Conservation (phyloP, 1,140 invertebrate genomes). For the Cylas formicarius region DNA sequence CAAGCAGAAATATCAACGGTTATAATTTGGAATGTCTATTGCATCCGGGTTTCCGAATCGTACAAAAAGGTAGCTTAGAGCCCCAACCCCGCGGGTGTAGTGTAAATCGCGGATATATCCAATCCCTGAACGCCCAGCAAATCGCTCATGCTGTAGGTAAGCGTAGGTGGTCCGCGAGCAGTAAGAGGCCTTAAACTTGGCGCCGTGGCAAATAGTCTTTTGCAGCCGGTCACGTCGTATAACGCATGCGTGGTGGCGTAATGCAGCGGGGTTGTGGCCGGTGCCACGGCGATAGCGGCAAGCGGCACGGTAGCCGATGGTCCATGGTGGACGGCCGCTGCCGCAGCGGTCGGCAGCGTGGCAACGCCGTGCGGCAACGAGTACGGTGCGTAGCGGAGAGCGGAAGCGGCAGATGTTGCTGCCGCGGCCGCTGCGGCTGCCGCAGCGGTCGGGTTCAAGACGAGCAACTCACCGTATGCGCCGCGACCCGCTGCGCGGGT, state of each 20-base stretch:
- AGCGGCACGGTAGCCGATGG: conserved; percentile 36
- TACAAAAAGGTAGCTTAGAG: conserved; percentile 41
- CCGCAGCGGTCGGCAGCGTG: conserved; percentile 42
- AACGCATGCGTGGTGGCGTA: conserved; percentile 40
- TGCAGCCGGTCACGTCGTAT: conserved; percentile 50
- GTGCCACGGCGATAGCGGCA: conserved; percentile 36
- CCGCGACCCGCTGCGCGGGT: conserved; percentile 84
- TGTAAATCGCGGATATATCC: conserved; percentile 54
- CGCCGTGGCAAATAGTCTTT: conserved; percentile 44
- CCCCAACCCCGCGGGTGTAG: conserved; percentile 48
- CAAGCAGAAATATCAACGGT: no score
- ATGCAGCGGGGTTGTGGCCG: conserved; percentile 33
- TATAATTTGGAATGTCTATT: no score
- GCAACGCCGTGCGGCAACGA: conserved; percentile 49
- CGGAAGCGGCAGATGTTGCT: conserved; percentile 56
- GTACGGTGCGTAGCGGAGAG: conserved; percentile 59
- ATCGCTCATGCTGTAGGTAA: conserved; percentile 62
- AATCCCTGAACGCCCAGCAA: conserved; percentile 58
- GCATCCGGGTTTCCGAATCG: background rate
- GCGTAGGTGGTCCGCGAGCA: conserved; percentile 43
- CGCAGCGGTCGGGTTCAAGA: conserved; percentile 57
- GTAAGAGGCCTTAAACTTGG: conserved; percentile 35
- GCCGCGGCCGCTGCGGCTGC: conserved; percentile 37
- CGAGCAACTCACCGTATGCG: conserved; percentile 93
- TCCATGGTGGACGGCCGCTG: conserved; percentile 31